Percentiles rank a stretch among this genome's conserved stretches.
Conservation (phyloP, 2,888 invertebrate genomes). For the Microplitis manilae region DNA sequence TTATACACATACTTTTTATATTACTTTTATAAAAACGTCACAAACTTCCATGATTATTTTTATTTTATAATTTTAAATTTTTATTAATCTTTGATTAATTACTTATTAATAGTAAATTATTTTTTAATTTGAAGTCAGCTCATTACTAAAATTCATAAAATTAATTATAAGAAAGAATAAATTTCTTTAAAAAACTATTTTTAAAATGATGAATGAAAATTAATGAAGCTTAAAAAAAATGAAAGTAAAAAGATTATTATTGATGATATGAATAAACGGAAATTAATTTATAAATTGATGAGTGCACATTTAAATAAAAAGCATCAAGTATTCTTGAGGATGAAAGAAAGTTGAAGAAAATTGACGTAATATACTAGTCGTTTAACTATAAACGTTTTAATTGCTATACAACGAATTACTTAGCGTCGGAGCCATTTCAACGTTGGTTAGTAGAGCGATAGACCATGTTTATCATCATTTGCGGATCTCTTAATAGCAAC, state of each 20-base stretch:
- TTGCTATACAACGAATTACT: constrained; percentile 52
- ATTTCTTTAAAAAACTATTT: background rate
- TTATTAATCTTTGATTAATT: too few relatives aligned
- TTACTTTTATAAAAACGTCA: constrained; percentile 29
- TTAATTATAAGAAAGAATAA: background rate
- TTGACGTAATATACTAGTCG: constrained; percentile 35
- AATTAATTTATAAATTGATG: background rate
- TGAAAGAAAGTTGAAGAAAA: constrained; percentile 31
- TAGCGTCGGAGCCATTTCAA: constrained; percentile 57
- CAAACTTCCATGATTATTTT: constrained; percentile 4
- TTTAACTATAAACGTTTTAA: constrained; percentile 42
- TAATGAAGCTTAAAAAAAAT: constrained; percentile 17
- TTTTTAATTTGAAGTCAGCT: too few relatives aligned
- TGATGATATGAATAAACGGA: background rate
- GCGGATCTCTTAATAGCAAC: constrained; percentile 47
- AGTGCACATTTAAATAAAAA: constrained; percentile 13
- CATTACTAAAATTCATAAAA: too few relatives aligned
- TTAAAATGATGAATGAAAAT: constrained; percentile 3
- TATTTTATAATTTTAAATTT: too few relatives aligned
- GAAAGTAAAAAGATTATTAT: constrained; percentile 4
- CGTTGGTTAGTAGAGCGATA: constrained; percentile 62
- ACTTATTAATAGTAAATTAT: too few relatives aligned
- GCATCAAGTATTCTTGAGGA: constrained; percentile 1
- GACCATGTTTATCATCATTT: constrained; percentile 58
- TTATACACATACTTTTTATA: constrained; percentile 21